These are phyloP conservation scores for Macrotrachela quadricornifera DNA, from an alignment of 1,140 invertebrate genomes.

Conservation along the genomic window DNA sequence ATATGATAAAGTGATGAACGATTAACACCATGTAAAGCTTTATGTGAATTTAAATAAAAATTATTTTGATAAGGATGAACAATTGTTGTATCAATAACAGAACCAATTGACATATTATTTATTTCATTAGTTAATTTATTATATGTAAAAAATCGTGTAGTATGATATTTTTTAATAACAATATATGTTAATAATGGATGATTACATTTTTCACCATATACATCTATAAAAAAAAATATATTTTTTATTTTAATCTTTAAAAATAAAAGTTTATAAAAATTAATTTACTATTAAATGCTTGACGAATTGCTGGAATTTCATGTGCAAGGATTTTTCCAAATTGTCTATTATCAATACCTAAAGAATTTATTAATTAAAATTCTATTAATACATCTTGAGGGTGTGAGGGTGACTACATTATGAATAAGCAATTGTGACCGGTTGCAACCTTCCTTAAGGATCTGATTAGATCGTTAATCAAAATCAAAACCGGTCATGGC, in stretches of 20 bases:
- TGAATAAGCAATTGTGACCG: no score
- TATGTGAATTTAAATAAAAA: slow-evolving; percentile 13
- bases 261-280: not conserved
- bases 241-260: no score
- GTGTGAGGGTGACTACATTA: no score
- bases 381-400: no score
- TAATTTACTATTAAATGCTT: not conserved
- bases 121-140: not conserved
- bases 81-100: slow-evolving; percentile 56
- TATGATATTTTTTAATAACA: slow-evolving; percentile 73
- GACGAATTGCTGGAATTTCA: slow-evolving; percentile 5
- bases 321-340: not conserved
- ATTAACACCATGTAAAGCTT: not conserved
- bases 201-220: no score
- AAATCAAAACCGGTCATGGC: no score
- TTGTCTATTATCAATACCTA: not conserved
- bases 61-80: slow-evolving; percentile 57
- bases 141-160: slow-evolving; percentile 36
- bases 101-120: slow-evolving; percentile 55
- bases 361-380: no score
- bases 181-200: slow-evolving; percentile 43
- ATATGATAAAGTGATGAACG: not conserved
- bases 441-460: no score
- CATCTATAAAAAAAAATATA: no score
- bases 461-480: no score